Base-by-base conservation (phyloP, 2,797 vertebrate genomes). In the Calcarius lapponicus region DNA sequence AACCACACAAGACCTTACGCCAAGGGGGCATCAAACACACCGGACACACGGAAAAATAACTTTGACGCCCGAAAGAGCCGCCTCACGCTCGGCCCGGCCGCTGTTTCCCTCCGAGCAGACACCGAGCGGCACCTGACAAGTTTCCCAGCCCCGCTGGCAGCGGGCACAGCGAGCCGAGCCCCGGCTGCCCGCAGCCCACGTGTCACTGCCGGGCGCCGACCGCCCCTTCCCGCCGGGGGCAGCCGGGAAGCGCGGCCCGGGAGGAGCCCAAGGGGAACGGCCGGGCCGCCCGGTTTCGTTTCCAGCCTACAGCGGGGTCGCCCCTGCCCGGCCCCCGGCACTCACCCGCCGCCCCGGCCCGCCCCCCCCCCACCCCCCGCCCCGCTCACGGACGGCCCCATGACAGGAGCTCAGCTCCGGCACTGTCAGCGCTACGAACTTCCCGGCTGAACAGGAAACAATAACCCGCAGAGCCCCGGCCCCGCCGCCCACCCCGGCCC, bases 131-230 rank as follows among this genome's bases (percentile, higher is more conserved):
- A 90, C 69, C 95, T 74, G 92, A 82, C 80, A 24, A 65, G 67
- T 9, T 45, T 75, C 81, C 40, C 91, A 22, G 82, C 18, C 21
- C 2, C 3, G 66, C 80, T 51, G 66, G 91, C 79, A 51, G 70
- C 60, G 36, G 71, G 45, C 88, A 43, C 32, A 66, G 58, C 10
- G 28, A 40, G 64, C 50, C 6, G 16, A 62, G 69, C 73, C 90
- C 31, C 45, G 29, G 72, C 83, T 18, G 83, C 56, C 92, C 90
- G 62, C 74, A 40, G 94, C 96, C 95, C 94, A 95, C 96, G 92
- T 92, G 92, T 95, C 91, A 90, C 92, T 16, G 88, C 83, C 53
- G 71, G 47, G 19, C 86, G 42, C 91, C 81, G 70, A 67, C 85
- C 84, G 86, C 89, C 89, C 86, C 83, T 79, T 85, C 86, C 80